These are phyloP conservation scores for Rotaria magnacalcarata DNA, from an alignment of 2,888 invertebrate genomes.

Conservation along the genomic window DNA sequence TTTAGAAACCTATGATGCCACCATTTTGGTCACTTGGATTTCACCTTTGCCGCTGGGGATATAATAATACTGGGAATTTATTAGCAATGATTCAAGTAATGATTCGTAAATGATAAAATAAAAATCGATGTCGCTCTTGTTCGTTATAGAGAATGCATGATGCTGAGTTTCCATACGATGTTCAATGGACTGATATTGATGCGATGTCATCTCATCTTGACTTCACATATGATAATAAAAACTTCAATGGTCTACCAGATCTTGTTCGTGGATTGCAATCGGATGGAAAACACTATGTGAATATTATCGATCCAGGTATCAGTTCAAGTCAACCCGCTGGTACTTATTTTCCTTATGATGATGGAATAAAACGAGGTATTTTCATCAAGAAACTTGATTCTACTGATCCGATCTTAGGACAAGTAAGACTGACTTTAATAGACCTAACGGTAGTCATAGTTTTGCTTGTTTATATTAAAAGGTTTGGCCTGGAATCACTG, in stretches of 20 bases:
- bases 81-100: neutral
- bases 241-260: slow-evolving; percentile 50
- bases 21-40: slow-evolving; percentile 56
- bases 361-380: slow-evolving; percentile 69
- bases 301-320: slow-evolving; percentile 68
- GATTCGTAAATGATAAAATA: too few species aligned
- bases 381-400: slow-evolving; percentile 69
- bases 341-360: slow-evolving; percentile 71
- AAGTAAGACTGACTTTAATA: neutral
- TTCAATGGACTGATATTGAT: slow-evolving; percentile 50
- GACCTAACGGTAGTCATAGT: neutral
- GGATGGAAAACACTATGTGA: slow-evolving; percentile 52
- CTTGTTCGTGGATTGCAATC: slow-evolving; percentile 52
- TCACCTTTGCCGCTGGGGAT: slow-evolving; percentile 55
- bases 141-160: neutral
- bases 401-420: slow-evolving; percentile 55
- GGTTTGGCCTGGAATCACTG: slow-evolving; percentile 55
- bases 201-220: slow-evolving; percentile 51
- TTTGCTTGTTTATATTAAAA: neutral
- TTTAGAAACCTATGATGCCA: slow-evolving; percentile 51
- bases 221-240: slow-evolving; percentile 52
- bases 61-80: slow-evolving; percentile 48
- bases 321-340: slow-evolving; percentile 66
- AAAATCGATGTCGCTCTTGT: neutral
- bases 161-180: neutral